Evolutionary conservation across 2,113 vertebrate species (phyloP), one percentile per base, ranked within the genome.

Genomic region (Leucopternis melanops): DNA sequence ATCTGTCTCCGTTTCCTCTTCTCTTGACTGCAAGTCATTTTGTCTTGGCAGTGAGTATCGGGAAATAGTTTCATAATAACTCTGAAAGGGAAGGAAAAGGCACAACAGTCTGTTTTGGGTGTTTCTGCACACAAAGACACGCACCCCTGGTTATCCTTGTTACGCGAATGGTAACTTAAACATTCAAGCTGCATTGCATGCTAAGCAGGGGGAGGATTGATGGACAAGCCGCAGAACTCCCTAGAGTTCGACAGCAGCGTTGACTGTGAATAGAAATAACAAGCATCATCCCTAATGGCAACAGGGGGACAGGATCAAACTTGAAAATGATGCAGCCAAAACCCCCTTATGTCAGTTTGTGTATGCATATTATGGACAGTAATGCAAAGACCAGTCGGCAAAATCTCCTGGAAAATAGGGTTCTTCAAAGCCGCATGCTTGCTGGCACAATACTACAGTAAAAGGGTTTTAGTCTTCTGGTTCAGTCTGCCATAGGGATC

Each of bases 241-340:
- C 83, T 40, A 0, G 72, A 75, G 90, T 86, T 94, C 3, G 0
- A 27, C 1, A 66, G 88, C 12, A 1, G 69, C 31, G 3, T 4
- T 44, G 59, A 44, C 90, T 92, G 92, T 92, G 92, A 93, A 94
- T 88, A 88, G 90, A 59, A 96, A 92, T 78, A 96, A 83, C 63
- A 74, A 77, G n/a, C 79, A 58, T 11, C 6, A 22, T 92, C 72
- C 80, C 79, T 54, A 71, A 88, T 21, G 75, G 88, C 44, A 86
- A 50, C 16, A 32, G 42, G 31, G 66, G 69, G 34, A 81, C 65
- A 52, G 69, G 80, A 81, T 69, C 81, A 79, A 91, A 92, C 67
- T 23, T 38, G 31, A 73, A 93, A 95, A 88, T 22, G 26, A 65
- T 61, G 73, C 65, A 32, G 65, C 34, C 40, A 38, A 77, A 70